phyloP scores from a whole-genome alignment of 1,140 invertebrate species.

The Hypothenemus hampei region DNA sequence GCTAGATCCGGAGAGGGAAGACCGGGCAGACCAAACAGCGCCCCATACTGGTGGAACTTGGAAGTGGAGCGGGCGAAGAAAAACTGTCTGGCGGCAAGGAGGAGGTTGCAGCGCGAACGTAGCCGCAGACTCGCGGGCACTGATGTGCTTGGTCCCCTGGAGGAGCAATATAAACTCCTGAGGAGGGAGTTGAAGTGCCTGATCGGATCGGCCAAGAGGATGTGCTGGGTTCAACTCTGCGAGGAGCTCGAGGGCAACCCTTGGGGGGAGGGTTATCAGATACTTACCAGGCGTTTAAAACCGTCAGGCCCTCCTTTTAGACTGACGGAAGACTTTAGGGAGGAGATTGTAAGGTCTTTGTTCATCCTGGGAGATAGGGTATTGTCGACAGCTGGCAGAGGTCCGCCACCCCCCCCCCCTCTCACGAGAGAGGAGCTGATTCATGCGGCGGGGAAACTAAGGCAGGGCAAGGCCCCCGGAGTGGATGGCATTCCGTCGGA shows the following conservation, averaged over 20 bases:
- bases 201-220: not conserved
- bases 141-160: no score
- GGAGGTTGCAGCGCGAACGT: not conserved
- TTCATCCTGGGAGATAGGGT: not conserved
- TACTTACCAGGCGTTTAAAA: not conserved
- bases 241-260: not conserved
- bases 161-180: not conserved
- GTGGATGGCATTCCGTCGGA: not conserved
- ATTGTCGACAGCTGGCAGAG: no score
- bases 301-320: not conserved
- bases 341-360: not conserved
- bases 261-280: not conserved
- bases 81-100: not conserved
- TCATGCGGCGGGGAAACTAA: not conserved
- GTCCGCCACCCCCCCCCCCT: no score
- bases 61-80: not conserved
- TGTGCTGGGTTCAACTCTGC: not conserved
- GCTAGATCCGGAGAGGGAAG: not conserved
- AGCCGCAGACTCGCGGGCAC: not conserved
- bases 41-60: not conserved
- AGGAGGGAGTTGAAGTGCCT: not conserved
- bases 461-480: not conserved
- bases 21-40: not conserved
- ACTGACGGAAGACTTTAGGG: not conserved
- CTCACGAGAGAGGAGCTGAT: not conserved